These are phyloP conservation scores for Drosophila parvula DNA, from an alignment of 1,140 invertebrate genomes.

Conservation along the genomic window DNA sequence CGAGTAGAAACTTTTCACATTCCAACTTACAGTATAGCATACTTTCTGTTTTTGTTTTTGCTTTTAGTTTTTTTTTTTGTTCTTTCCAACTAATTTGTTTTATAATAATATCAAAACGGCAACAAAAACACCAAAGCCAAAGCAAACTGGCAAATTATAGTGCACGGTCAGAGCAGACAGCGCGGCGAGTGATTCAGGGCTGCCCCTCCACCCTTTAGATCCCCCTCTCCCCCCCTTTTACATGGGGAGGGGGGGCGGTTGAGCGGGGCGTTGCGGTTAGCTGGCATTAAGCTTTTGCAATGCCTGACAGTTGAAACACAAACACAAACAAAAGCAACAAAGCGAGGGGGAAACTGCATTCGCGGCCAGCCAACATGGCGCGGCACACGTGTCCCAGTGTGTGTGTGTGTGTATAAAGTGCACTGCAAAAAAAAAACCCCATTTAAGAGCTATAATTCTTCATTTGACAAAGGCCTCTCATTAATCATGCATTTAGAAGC, in stretches of 20 bases:
- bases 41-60: conserved; percentile 26
- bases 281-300: conserved; percentile 72
- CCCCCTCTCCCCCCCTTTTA: neutral
- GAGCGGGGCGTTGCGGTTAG: conserved; percentile 59
- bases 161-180: conserved; percentile 71
- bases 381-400: conserved; percentile 61
- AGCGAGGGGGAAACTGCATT: conserved; percentile 46
- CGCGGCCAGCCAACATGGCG: conserved; percentile 76
- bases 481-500: neutral
- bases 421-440: neutral
- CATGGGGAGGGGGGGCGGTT: neutral
- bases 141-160: conserved; percentile 72
- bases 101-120: conserved; percentile 76
- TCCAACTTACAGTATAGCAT: conserved; percentile 43
- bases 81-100: conserved; percentile 76
- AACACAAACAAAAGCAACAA: conserved; percentile 17
- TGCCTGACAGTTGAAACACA: conserved; percentile 67
- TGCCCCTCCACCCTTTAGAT: neutral
- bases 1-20: conserved; percentile 62
- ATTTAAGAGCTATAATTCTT: conserved; percentile 1
- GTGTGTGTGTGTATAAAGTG: conserved; percentile 23
- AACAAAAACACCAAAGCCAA: conserved; percentile 48
- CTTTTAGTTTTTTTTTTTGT: conserved; percentile 33
- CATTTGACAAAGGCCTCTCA: neutral
- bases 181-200: conserved; percentile 65